Base-by-base conservation (phyloP, 2,797 vertebrate species). In the Lacerta agilis region DNA sequence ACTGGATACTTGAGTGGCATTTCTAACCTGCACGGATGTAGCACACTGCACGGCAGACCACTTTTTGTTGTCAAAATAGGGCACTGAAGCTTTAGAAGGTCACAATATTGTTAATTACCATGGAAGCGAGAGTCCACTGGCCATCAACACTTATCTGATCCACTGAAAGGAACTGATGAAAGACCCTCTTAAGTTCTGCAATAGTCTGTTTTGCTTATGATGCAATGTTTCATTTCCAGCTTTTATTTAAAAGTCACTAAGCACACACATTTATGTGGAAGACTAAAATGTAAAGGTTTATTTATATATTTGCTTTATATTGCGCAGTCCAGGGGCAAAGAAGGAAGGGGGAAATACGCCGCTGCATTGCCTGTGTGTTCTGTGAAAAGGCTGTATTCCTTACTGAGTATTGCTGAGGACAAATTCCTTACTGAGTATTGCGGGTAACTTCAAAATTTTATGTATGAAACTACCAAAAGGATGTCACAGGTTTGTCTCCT, bases 111-210 rank as follows among this genome's bases (percentile, higher is more conserved):
- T 82, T 27, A 73, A 1, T 45, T 72, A 79, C 55, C 5, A 55
- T 36, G 83, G 79, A 87, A 25, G 15, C 3, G 43, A 43, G 92
- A 10, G 76, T 69, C 75, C 78, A 67, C 87, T 95, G 95, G 90
- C 95, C 96, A 89, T 97, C 97, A 97, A 95, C 96, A 90, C 90
- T 96, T 95, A 93, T 84, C 82, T 92, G 93, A 95, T 96, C 95
- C 95, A 93, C 92, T 96, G 95, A 95, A 96, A 81, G 93, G 93
- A 87, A 94, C 94, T 97, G 97, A 95, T 96, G 95, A 97, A 96
- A 96, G 96, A 96, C 96, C 94, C 94, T 97, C 96, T 96, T 95
- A 94, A 94, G 95, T 1, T 96, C 95, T 93, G 27, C 94, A 90
- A 90, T 92, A 94, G 95, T 91, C 94, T 97, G 91, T 95, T 93